Percentiles rank a stretch among this genome's conserved stretches.
Conservation (phyloP, 2,113 vertebrate species). For the Esox niger region DNA sequence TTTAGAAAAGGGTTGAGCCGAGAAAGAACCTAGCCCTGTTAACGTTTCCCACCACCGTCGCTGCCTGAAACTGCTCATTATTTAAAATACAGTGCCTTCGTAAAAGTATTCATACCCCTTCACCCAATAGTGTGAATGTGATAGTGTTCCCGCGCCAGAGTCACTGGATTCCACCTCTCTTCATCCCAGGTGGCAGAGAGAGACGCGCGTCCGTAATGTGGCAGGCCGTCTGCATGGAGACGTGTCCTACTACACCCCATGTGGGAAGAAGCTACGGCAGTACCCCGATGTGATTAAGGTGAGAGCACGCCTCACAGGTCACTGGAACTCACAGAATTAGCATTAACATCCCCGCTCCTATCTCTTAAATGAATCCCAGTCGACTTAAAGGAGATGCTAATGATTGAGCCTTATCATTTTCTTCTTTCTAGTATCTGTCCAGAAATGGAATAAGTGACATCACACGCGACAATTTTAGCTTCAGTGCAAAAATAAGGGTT, state of each 20-base stretch:
- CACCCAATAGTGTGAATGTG: neutral
- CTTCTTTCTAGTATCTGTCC: constrained; percentile 88
- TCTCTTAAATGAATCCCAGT: neutral
- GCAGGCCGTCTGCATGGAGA: constrained; percentile 88
- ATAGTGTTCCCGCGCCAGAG: constrained; percentile 2
- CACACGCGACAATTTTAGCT: constrained; percentile 96
- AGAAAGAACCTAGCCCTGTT: too few species aligned
- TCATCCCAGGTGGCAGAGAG: constrained; percentile 86
- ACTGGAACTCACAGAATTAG: neutral
- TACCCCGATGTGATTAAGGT: constrained; percentile 96
- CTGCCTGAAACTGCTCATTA: neutral
- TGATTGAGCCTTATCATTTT: constrained; percentile 11
- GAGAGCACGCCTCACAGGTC: constrained; percentile 12
- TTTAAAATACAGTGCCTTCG: too few species aligned
- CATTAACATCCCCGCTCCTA: neutral
- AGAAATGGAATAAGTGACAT: constrained; percentile 94
- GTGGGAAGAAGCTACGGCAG: constrained; percentile 92
- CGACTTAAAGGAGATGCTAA: neutral
- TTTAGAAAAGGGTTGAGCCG: too few species aligned
- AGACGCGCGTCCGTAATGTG: constrained; percentile 85
- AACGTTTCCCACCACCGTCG: neutral
- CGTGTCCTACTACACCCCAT: constrained; percentile 91
- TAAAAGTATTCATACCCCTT: too few species aligned
- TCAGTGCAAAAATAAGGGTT: constrained; percentile 96
- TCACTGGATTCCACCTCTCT: neutral